These are phyloP conservation scores for Oenanthe melanoleuca DNA, from an alignment of 2,113 vertebrate genomes.

Conservation along the genomic window DNA sequence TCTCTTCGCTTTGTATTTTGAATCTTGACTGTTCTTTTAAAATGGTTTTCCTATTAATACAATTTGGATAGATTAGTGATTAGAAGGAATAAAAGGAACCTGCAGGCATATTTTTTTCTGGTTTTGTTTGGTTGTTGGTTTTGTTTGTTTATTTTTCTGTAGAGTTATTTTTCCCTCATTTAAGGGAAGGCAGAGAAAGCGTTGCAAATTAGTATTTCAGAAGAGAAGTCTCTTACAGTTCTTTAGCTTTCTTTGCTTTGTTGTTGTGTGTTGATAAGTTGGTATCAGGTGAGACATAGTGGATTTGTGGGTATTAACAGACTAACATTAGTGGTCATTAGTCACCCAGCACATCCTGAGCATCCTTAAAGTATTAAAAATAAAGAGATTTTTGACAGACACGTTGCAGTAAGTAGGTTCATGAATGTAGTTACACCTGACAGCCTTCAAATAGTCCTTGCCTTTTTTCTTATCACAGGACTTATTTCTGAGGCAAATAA, in stretches of 20 bases:
- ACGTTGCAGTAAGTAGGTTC: not conserved
- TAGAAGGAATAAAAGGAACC: not conserved
- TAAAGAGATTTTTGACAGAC: slow-evolving; percentile 30
- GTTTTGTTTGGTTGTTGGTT: not conserved
- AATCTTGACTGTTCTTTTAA: not conserved
- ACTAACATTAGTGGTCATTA: not conserved
- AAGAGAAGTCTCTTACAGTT: not conserved
- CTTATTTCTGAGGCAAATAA: not conserved
- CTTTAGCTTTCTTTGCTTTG: not conserved
- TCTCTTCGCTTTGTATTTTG: not conserved
- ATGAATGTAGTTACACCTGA: not conserved
- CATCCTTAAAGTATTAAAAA: slow-evolving; percentile 17
- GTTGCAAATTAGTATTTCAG: not conserved
- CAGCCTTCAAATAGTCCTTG: not conserved
- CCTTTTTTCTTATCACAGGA: not conserved
- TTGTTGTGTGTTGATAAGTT: not conserved
- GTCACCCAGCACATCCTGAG: not conserved
- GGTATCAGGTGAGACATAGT: not conserved
- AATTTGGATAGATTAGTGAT: not conserved
- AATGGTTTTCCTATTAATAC: not conserved
- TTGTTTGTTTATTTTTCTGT: not conserved
- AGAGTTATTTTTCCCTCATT: not conserved
- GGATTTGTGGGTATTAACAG: slow-evolving; percentile 20
- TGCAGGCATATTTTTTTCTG: not conserved
- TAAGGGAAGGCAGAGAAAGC: not conserved